phyloP scores from a whole-genome alignment of 2,888 invertebrate genomes.

The Calliphora vomitoria region DNA sequence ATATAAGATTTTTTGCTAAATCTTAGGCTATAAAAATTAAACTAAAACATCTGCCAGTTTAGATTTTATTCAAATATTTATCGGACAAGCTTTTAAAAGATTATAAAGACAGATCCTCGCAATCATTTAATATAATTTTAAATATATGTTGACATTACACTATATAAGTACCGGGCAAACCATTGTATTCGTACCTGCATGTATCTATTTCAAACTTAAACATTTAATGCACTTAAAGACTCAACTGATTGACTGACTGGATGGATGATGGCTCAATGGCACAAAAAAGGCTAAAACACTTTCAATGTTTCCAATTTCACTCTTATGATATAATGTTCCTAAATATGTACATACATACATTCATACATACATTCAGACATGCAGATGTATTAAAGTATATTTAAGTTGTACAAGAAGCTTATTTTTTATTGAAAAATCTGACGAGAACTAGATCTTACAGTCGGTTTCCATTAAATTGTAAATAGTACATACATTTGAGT shows the following conservation, averaged over 20 bases:
- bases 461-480: slow-evolving; percentile 57
- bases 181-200: neutral
- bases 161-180: neutral
- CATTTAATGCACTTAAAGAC: slow-evolving; percentile 65
- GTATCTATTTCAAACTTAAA: slow-evolving; percentile 50
- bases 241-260: slow-evolving; percentile 22
- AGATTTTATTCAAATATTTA: neutral
- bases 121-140: neutral
- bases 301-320: slow-evolving; percentile 23
- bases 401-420: slow-evolving; percentile 66
- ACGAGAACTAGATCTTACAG: slow-evolving; percentile 41
- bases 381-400: slow-evolving; percentile 17
- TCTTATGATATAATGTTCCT: slow-evolving; percentile 10
- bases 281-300: slow-evolving; percentile 46
- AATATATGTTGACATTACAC: neutral
- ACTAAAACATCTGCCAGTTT: neutral
- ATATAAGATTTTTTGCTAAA: no score
- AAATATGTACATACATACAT: neutral
- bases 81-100: neutral
- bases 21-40: no score
- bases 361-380: neutral
- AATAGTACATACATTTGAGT: neutral
- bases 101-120: no score
- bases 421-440: slow-evolving; percentile 70
- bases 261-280: neutral